These are phyloP conservation scores for Phytoseiulus persimilis DNA, from an alignment of 2,888 invertebrate species.

Conservation along the genomic window DNA sequence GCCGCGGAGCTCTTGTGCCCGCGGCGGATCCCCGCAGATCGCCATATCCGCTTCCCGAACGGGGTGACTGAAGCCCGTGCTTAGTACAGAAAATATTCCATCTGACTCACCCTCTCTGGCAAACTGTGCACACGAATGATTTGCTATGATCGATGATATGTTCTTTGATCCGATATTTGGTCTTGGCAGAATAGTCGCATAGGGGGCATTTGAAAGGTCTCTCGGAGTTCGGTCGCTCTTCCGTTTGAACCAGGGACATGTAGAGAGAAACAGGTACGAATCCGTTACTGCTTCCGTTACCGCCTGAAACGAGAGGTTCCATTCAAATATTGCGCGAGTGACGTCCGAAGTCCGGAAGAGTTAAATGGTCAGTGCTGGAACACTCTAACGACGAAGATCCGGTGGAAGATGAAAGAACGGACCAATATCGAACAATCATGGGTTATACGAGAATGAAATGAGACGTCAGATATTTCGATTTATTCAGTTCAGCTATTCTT, in stretches of 20 bases:
- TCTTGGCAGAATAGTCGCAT: conserved; percentile 49
- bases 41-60: too few relatives aligned
- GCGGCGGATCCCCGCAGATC: too few relatives aligned
- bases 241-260: conserved; percentile 18
- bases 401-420: too few relatives aligned
- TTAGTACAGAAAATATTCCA: neutral
- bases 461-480: too few relatives aligned
- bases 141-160: conserved; percentile 37
- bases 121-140: conserved; percentile 34
- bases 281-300: conserved; percentile 21
- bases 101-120: conserved; percentile 19
- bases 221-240: conserved; percentile 43
- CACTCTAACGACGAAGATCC: too few relatives aligned
- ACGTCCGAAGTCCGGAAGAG: too few relatives aligned
- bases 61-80: too few relatives aligned
- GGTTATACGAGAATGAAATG: too few relatives aligned
- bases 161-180: conserved; percentile 33
- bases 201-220: conserved; percentile 50
- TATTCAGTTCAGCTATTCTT: too few relatives aligned
- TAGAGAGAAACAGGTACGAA: conserved; percentile 26
- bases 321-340: neutral
- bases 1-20: too few relatives aligned
- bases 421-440: too few relatives aligned
- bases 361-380: too few relatives aligned
- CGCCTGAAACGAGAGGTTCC: neutral